Evolutionary conservation across 2,113 vertebrate species (phyloP).

Genomic region (Equus quagga): DNA sequence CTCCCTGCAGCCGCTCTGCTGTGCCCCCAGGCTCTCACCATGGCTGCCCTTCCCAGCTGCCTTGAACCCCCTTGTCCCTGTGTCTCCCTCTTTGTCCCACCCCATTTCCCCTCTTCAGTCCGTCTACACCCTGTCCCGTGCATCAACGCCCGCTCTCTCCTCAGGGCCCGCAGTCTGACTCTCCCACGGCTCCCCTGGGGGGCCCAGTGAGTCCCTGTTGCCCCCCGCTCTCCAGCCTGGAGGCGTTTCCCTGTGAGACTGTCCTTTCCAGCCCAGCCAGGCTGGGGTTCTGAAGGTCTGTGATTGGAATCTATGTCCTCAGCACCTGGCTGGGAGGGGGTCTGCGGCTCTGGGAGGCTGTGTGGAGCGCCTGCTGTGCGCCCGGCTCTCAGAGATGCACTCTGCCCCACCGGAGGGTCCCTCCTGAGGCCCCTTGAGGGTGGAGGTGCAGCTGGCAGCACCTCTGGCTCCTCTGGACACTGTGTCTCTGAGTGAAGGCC

Average conservation of each 20-base stretch:
- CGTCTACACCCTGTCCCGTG: not conserved
- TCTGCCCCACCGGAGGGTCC: not conserved
- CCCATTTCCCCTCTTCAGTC: not conserved
- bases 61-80: accelerated
- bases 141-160: not conserved
- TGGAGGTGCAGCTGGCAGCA: not conserved
- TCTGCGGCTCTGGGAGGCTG: not conserved
- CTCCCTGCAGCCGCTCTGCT: not conserved
- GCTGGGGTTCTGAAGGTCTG: not conserved
- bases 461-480: not conserved
- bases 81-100: not conserved
- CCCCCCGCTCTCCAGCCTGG: not conserved
- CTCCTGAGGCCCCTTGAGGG: accelerated
- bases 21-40: accelerated
- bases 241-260: not conserved
- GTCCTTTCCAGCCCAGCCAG: not conserved
- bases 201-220: not conserved
- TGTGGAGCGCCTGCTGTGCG: not conserved
- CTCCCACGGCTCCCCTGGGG: accelerated
- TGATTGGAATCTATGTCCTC: not conserved
- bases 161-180: no score
- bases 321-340: not conserved
- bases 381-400: not conserved
- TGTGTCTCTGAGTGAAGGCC: not conserved
- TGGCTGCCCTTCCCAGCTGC: not conserved